Percentiles rank a stretch among this genome's conserved stretches.
Conservation (phyloP, 2,888 invertebrate genomes). For the Phaonia tiefii region DNA sequence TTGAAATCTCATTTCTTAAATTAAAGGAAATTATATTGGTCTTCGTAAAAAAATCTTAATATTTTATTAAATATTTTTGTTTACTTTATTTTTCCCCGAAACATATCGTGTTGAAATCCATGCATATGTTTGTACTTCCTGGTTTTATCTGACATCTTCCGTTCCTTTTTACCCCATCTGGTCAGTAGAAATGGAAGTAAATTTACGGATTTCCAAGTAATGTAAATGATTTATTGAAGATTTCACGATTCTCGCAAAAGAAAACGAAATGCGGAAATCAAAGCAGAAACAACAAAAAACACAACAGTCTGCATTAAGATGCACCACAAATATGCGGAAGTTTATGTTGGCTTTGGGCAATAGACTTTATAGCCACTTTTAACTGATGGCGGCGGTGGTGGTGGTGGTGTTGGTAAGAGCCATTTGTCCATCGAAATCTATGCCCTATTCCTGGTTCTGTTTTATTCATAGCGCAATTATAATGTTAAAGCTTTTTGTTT, state of each 20-base stretch:
- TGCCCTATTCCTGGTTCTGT: constrained; percentile 32
- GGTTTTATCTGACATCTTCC: too few species aligned
- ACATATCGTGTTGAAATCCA: too few species aligned
- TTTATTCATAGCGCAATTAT: constrained; percentile 42
- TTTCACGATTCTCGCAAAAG: background rate
- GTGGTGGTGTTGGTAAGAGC: too few species aligned
- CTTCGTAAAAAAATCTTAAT: too few species aligned
- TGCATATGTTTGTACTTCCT: too few species aligned
- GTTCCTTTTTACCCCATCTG: background rate
- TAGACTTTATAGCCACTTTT: too few species aligned
- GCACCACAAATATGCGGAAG: constrained; percentile 20
- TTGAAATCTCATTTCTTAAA: too few species aligned
- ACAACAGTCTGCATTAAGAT: constrained; percentile 19
- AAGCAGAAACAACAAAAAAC: background rate
- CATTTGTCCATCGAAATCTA: background rate
- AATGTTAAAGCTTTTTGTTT: constrained; percentile 25
- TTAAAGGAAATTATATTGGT: too few species aligned
- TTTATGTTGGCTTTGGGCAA: background rate
- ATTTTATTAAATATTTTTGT: too few species aligned
- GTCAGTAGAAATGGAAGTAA: constrained; percentile 12
- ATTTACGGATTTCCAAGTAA: constrained; percentile 30
- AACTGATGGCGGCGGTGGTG: too few species aligned
- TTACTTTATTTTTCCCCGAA: too few species aligned
- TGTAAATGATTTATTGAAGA: background rate
- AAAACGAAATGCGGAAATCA: background rate